phyloP scores from a whole-genome alignment of 2,113 vertebrate genomes.

The Siphamia tubifer region DNA sequence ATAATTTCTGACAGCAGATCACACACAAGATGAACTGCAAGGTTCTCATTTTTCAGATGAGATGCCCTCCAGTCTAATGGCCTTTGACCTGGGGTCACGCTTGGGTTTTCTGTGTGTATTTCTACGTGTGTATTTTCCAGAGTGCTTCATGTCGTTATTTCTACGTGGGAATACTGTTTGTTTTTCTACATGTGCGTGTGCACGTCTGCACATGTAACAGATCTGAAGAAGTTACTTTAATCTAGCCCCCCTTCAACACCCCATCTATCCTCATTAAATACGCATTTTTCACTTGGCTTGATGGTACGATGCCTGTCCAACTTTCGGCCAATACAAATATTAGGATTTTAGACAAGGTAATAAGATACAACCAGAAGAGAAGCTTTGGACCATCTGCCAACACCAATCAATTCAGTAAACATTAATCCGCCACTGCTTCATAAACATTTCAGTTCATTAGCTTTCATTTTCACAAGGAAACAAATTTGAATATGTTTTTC shows the following conservation, averaged over 20 bases:
- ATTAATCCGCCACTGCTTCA: slow-evolving; percentile 16
- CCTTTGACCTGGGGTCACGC: slow-evolving; percentile 54
- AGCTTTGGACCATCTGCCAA: slow-evolving; percentile 38
- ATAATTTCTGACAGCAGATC: slow-evolving; percentile 49
- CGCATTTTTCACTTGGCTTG: slow-evolving; percentile 54
- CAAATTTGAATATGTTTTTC: slow-evolving; percentile 43
- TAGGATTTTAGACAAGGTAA: slow-evolving; percentile 34
- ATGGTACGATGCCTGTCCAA: slow-evolving; percentile 64
- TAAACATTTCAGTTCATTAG: slow-evolving; percentile 41
- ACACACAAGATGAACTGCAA: slow-evolving; percentile 64
- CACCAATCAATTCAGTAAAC: slow-evolving; percentile 23
- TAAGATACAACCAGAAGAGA: slow-evolving; percentile 33
- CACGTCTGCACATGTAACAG: slow-evolving; percentile 33
- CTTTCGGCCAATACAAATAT: slow-evolving; percentile 35
- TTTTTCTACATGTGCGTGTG: slow-evolving; percentile 6
- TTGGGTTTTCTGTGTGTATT: slow-evolving; percentile 23
- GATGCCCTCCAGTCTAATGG: slow-evolving; percentile 49
- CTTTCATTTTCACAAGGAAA: slow-evolving; percentile 45
- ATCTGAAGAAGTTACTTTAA: slow-evolving; percentile 43
- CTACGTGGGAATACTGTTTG: neutral
- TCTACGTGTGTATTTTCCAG: neutral
- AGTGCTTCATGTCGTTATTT: neutral
- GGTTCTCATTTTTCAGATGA: slow-evolving; percentile 42
- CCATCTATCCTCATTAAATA: slow-evolving; percentile 35
- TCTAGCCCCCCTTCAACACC: slow-evolving; percentile 12